Conservation (phyloP, 2,888 invertebrate species). For the Allophyes oxyacanthae region DNA sequence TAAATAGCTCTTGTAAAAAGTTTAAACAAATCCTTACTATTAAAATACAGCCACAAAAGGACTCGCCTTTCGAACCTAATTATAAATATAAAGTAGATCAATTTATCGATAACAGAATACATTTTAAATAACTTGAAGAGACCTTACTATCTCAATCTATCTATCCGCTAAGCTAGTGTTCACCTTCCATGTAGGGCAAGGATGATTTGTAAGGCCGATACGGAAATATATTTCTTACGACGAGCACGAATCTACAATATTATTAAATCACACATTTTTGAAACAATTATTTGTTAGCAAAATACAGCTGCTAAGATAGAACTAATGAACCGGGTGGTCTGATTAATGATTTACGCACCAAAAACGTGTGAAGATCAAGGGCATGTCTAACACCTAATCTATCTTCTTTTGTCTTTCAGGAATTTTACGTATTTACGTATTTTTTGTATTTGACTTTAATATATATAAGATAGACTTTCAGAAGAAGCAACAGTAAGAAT, state of each 20-base stretch:
- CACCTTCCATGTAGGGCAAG: slow-evolving; percentile 68
- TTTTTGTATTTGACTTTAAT: no score
- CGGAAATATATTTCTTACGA: slow-evolving; percentile 49
- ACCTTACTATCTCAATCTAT: slow-evolving; percentile 59
- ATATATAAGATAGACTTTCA: neutral
- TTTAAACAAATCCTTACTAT: no score
- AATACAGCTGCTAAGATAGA: neutral
- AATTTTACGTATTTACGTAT: no score
- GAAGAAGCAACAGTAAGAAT: slow-evolving; percentile 5
- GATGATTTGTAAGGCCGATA: slow-evolving; percentile 64
- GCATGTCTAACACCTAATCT: slow-evolving; percentile 3
- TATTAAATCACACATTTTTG: slow-evolving; percentile 14
- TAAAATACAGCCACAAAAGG: neutral
- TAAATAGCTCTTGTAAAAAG: no score
- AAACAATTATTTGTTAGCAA: slow-evolving; percentile 26
- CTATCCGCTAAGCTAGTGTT: slow-evolving; percentile 61
- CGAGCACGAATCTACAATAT: slow-evolving; percentile 45
- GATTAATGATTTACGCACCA: slow-evolving; percentile 3
- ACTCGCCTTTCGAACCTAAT: neutral
- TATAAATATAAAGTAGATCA: slow-evolving; percentile 5
- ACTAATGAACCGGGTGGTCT: slow-evolving; percentile 1
- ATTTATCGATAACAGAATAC: slow-evolving; percentile 21
- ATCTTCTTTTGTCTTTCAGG: no score
- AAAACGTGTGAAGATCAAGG: slow-evolving; percentile 7
- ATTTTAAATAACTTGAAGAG: slow-evolving; percentile 28